Conservation (phyloP, 2,113 vertebrate genomes). For the Cricetomys ansorgei region DNA sequence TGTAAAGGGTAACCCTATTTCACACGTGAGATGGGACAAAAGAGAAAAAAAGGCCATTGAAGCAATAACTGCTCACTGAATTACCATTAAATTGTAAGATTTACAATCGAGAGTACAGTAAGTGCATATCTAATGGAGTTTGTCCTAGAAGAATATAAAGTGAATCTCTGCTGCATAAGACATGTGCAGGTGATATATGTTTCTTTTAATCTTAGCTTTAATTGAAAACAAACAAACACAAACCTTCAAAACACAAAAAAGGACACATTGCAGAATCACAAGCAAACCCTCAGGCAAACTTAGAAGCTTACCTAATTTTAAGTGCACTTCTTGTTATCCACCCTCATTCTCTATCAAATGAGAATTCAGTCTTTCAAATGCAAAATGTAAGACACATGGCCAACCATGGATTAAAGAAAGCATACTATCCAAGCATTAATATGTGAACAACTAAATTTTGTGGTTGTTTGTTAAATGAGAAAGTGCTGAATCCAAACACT, state of each 20-base stretch:
- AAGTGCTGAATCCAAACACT: slow-evolving; percentile 6
- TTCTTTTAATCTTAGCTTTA: slow-evolving; percentile 75
- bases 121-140: slow-evolving; percentile 92
- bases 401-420: slow-evolving; percentile 22
- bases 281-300: slow-evolving; percentile 68
- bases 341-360: slow-evolving; percentile 72
- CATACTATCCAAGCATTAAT: slow-evolving; percentile 64
- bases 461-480: not conserved
- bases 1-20: slow-evolving; percentile 92
- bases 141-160: slow-evolving; percentile 91
- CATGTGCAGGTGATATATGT: slow-evolving; percentile 80
- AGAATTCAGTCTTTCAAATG: slow-evolving; percentile 71
- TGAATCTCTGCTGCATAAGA: slow-evolving; percentile 84
- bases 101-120: slow-evolving; percentile 90
- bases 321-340: slow-evolving; percentile 67
- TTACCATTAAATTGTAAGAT: slow-evolving; percentile 93
- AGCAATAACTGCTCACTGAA: slow-evolving; percentile 91
- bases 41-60: slow-evolving; percentile 90
- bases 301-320: slow-evolving; percentile 71
- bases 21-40: slow-evolving; percentile 90
- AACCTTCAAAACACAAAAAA: slow-evolving; percentile 62
- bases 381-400: slow-evolving; percentile 74
- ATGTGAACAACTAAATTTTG: slow-evolving; percentile 77
- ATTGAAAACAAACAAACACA: slow-evolving; percentile 78
- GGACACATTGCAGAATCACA: slow-evolving; percentile 70